Conservation (phyloP, 2,797 vertebrate species). For the Aldrovandia affinis region DNA sequence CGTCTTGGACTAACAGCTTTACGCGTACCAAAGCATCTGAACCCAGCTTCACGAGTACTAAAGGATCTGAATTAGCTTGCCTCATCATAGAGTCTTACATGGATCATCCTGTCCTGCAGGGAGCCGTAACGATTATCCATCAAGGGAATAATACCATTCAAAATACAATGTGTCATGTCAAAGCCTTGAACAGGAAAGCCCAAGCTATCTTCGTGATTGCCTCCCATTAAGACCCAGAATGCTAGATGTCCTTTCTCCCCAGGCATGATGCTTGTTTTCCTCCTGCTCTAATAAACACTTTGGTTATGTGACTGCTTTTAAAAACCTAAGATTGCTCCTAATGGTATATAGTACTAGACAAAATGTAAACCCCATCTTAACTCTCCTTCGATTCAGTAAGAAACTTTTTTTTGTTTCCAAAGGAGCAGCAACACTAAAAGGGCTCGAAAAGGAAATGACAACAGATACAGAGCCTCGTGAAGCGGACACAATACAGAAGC, state of each 20-base stretch:
- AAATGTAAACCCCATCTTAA: not conserved
- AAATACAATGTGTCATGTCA: not conserved
- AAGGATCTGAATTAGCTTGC: not conserved
- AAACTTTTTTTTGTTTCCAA: not conserved
- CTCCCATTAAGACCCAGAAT: not conserved
- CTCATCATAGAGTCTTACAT: not conserved
- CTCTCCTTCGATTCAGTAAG: not conserved
- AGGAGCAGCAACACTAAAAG: not conserved
- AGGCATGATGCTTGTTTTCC: not conserved
- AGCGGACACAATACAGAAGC: not conserved
- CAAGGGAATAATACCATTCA: not conserved
- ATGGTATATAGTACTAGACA: not conserved
- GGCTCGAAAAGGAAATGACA: not conserved
- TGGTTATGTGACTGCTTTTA: not conserved
- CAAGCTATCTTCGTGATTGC: not conserved
- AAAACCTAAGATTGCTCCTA: not conserved
- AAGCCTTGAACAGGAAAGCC: not conserved
- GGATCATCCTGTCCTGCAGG: not conserved
- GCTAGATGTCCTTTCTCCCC: not conserved
- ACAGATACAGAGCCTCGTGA: not conserved
- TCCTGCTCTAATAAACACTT: not conserved
- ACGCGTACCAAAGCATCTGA: not conserved
- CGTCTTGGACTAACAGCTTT: conserved; percentile 15
- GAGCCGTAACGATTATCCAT: not conserved
- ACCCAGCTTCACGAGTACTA: conserved; percentile 3